Conservation (phyloP, 2,888 invertebrate species). For the Mimachlamys varia region DNA sequence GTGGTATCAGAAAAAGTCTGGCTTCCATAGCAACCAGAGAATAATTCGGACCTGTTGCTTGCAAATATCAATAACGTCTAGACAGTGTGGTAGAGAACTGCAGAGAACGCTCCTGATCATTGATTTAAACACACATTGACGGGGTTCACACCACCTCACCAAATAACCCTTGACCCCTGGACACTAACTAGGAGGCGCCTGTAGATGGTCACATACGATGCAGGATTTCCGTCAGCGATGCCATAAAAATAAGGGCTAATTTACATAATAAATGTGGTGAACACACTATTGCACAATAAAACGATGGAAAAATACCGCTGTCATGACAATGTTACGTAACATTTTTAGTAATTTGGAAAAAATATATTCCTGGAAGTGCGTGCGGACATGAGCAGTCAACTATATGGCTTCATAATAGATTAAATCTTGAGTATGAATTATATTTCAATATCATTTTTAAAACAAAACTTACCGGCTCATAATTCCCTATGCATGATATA, state of each 20-base stretch:
- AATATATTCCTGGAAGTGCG: neutral
- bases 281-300: neutral
- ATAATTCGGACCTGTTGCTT: neutral
- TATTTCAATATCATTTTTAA: neutral
- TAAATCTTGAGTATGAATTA: neutral
- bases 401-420: neutral
- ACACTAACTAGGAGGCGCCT: neutral
- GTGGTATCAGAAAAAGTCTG: neutral
- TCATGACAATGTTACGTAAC: neutral
- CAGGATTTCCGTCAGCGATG: neutral
- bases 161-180: neutral
- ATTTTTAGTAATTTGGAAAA: neutral
- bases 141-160: neutral
- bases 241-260: neutral
- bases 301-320: neutral
- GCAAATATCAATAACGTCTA: conserved; percentile 3
- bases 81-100: neutral
- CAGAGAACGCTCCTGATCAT: neutral
- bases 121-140: neutral
- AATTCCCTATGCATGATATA: neutral
- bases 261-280: neutral
- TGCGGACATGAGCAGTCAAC: neutral
- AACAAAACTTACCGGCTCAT: neutral
- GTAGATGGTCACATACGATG: neutral
- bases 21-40: neutral